These are phyloP conservation scores for Ostrea edulis DNA, from an alignment of 1,140 invertebrate genomes.

Conservation along the genomic window DNA sequence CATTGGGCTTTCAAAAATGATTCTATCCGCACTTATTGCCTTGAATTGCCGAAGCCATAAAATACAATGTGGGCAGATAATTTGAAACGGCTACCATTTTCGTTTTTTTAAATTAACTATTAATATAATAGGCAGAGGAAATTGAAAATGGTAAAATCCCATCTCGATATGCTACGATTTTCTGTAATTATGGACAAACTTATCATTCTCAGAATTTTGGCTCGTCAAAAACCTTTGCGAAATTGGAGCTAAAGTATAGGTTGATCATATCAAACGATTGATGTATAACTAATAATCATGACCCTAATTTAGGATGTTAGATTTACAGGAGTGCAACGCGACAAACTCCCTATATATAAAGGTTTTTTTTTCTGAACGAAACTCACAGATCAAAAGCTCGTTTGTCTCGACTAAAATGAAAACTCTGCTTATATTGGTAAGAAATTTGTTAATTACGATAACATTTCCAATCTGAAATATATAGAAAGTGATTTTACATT, in stretches of 20 bases:
- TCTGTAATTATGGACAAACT: background rate
- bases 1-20: too few species aligned
- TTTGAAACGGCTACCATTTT: too few species aligned
- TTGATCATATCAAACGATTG: background rate
- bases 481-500: too few species aligned
- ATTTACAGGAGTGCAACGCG: background rate
- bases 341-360: background rate
- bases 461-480: too few species aligned
- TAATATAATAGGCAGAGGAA: background rate
- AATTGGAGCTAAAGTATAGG: background rate
- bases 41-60: too few species aligned
- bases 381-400: too few species aligned
- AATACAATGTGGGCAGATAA: too few species aligned
- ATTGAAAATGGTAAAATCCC: background rate
- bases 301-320: background rate
- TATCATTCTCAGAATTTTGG: background rate
- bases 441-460: background rate
- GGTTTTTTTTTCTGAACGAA: background rate
- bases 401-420: background rate
- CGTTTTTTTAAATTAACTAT: too few species aligned
- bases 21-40: too few species aligned
- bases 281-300: background rate
- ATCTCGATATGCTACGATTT: background rate
- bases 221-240: background rate
- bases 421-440: background rate